phyloP scores from a whole-genome alignment of 2,888 invertebrate species.

The Eurytoma californica region DNA sequence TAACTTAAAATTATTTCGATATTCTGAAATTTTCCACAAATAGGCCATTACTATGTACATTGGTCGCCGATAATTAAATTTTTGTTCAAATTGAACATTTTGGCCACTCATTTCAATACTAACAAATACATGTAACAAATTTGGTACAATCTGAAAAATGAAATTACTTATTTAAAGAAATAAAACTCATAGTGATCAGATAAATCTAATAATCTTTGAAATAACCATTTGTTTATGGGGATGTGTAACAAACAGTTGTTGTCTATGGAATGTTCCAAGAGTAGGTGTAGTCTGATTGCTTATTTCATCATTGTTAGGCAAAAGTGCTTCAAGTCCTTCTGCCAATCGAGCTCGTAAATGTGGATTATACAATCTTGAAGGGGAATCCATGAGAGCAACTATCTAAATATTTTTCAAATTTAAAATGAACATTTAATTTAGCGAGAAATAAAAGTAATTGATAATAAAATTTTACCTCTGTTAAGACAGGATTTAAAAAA shows the following conservation, averaged over 20 bases:
- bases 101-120: slow-evolving; percentile 98
- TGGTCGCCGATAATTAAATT: slow-evolving; percentile 95
- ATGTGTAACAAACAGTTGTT: slow-evolving; percentile 86
- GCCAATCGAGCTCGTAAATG: slow-evolving; percentile 93
- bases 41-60: slow-evolving; percentile 97
- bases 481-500: slow-evolving; percentile 82
- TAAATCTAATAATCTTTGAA: not conserved
- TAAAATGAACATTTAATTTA: not conserved
- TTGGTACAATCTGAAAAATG: slow-evolving; percentile 82
- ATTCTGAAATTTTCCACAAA: slow-evolving; percentile 89
- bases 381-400: slow-evolving; percentile 91
- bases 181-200: not conserved
- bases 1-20: slow-evolving; percentile 86
- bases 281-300: slow-evolving; percentile 72
- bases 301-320: slow-evolving; percentile 83
- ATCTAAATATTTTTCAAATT: slow-evolving; percentile 74
- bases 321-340: slow-evolving; percentile 89
- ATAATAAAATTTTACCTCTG: slow-evolving; percentile 75
- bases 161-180: not conserved
- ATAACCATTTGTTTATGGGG: slow-evolving; percentile 82
- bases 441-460: not conserved
- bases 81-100: slow-evolving; percentile 96
- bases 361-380: slow-evolving; percentile 89
- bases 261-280: slow-evolving; percentile 79
- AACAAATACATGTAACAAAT: slow-evolving; percentile 94